Evolutionary conservation across 2,888 invertebrate genomes (phyloP).

Genomic region (Imbricaverruca yamaguchii): DNA sequence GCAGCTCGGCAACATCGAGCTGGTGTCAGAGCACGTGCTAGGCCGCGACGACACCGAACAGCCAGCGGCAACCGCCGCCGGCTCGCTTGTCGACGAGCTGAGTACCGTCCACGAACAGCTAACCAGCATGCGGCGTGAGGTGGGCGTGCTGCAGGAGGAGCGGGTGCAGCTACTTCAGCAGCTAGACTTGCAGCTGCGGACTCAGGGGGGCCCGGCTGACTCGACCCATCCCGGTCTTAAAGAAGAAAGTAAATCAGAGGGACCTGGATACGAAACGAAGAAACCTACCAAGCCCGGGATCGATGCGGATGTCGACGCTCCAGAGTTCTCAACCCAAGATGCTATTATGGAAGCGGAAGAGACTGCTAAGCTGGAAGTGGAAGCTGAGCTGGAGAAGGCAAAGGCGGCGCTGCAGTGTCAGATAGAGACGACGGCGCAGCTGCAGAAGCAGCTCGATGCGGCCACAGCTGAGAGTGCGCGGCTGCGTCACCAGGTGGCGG

Average conservation of each 20-base stretch:
- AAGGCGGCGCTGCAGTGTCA: too few relatives aligned
- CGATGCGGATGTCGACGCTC: too few relatives aligned
- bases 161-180: background rate
- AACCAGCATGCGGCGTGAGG: background rate
- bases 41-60: background rate
- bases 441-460: background rate
- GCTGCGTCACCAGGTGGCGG: background rate
- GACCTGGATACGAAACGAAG: too few relatives aligned
- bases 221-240: too few relatives aligned
- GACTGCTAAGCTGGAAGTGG: background rate
- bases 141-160: background rate
- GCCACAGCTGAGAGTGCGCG: background rate
- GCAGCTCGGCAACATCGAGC: background rate
- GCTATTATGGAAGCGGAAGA: background rate
- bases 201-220: too few relatives aligned
- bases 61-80: background rate
- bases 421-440: background rate
- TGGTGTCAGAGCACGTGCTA: background rate
- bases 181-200: background rate
- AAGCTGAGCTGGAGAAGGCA: too few relatives aligned
- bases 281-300: too few relatives aligned
- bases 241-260: too few relatives aligned
- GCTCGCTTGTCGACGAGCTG: background rate
- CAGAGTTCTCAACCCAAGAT: too few relatives aligned
- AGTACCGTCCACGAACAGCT: background rate